Evolutionary conservation across 2,797 vertebrate genomes (phyloP).

Genomic region (Borostomias antarcticus): DNA sequence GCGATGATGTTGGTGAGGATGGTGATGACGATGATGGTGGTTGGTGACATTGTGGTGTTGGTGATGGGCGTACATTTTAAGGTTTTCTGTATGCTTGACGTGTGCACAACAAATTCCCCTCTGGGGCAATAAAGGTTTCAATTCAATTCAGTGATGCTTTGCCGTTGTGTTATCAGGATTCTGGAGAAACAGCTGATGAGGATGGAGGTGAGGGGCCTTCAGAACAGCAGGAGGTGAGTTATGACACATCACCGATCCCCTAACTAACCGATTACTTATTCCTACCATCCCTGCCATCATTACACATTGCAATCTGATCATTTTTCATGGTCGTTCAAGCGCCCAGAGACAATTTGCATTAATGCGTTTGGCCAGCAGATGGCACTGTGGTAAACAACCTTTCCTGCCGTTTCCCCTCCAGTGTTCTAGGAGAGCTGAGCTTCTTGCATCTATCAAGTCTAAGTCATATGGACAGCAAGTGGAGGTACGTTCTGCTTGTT

Average conservation of each 20-base stretch:
- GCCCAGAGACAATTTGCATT: slow-evolving; percentile 4
- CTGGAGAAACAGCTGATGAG: slow-evolving; percentile 27
- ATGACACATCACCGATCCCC: background rate
- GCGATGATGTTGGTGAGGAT: too few species aligned
- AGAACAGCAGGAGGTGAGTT: slow-evolving; percentile 78
- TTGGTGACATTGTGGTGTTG: too few species aligned
- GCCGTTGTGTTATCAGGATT: slow-evolving; percentile 34
- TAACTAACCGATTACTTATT: background rate
- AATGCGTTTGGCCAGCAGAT: background rate
- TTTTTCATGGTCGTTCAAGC: background rate
- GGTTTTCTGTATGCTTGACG: too few species aligned
- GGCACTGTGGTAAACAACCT: slow-evolving; percentile 1
- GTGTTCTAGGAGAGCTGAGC: slow-evolving; percentile 81
- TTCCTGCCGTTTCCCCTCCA: slow-evolving; percentile 51
- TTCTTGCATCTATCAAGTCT: slow-evolving; percentile 87
- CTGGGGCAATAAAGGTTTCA: too few species aligned
- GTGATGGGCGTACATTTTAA: too few species aligned
- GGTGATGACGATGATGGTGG: too few species aligned
- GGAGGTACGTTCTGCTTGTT: slow-evolving; percentile 82
- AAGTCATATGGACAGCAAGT: slow-evolving; percentile 80
- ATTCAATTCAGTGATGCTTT: too few species aligned
- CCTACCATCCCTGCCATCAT: background rate
- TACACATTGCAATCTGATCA: too few species aligned
- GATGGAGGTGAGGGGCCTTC: slow-evolving; percentile 67
- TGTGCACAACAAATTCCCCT: too few species aligned